Evolutionary conservation across 2,113 vertebrate species (phyloP).

Genomic region (Delphinus delphis): DNA sequence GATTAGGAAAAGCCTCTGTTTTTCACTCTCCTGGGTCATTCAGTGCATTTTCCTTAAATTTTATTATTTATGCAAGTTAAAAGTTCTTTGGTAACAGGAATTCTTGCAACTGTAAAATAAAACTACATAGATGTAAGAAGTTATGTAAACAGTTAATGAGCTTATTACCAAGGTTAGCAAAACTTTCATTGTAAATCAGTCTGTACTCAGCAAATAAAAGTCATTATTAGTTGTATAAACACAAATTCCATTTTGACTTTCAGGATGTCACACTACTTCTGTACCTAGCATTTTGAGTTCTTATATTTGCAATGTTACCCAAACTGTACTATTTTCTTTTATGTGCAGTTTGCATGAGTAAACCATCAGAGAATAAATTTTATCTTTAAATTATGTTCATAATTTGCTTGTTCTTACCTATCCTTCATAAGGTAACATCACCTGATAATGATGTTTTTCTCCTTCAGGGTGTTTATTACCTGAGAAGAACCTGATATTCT

Average conservation of each 20-base stretch:
- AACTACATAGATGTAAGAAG: constrained; percentile 86
- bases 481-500: constrained; percentile 1
- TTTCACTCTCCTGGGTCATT: constrained; percentile 80
- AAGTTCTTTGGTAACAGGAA: constrained; percentile 83
- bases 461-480: background rate
- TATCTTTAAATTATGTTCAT: constrained; percentile 91
- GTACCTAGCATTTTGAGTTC: constrained; percentile 86
- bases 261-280: constrained; percentile 88
- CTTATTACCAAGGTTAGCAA: constrained; percentile 84
- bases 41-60: constrained; percentile 78
- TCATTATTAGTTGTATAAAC: constrained; percentile 84
- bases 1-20: constrained; percentile 78
- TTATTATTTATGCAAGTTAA: constrained; percentile 84
- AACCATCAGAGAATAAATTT: constrained; percentile 97
- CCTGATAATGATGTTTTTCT: background rate
- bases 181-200: constrained; percentile 84
- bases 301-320: constrained; percentile 89
- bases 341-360: constrained; percentile 98
- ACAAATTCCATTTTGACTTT: constrained; percentile 84
- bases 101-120: constrained; percentile 87
- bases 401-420: constrained; percentile 82
- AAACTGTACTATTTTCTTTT: constrained; percentile 91
- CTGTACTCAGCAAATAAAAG: constrained; percentile 85
- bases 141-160: constrained; percentile 84
- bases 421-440: constrained; percentile 43